phyloP scores from a whole-genome alignment of 1,140 invertebrate genomes.

The Megalopta genalis region DNA sequence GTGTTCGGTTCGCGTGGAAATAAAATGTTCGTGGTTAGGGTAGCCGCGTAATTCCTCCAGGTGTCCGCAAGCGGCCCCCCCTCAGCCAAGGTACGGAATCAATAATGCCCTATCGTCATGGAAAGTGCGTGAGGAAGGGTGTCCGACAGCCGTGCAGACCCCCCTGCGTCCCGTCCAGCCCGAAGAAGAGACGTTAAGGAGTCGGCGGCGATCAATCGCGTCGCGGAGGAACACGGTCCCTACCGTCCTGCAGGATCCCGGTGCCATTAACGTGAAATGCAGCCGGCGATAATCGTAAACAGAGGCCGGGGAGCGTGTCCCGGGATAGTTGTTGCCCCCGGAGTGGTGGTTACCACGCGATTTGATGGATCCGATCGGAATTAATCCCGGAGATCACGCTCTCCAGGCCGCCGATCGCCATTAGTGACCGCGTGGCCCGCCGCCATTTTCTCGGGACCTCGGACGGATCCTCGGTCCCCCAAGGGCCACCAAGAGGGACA shows the following conservation, averaged over 20 bases:
- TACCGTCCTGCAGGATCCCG: no score
- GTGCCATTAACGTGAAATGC: slow-evolving; percentile 16
- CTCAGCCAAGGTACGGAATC: not conserved
- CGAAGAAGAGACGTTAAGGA: not conserved
- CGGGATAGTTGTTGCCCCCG: slow-evolving; percentile 25
- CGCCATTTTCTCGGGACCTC: slow-evolving; percentile 7
- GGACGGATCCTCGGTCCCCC: no score
- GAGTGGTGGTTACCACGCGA: slow-evolving; percentile 54
- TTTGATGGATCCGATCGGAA: slow-evolving; percentile 42
- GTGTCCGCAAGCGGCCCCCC: not conserved
- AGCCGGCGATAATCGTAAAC: slow-evolving; percentile 35
- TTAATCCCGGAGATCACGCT: slow-evolving; percentile 23
- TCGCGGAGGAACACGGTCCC: no score
- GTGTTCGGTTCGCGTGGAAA: no score
- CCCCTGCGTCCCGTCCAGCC: not conserved
- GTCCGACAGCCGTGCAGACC: not conserved
- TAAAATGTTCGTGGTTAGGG: no score
- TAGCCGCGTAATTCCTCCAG: not conserved
- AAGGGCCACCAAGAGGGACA: not conserved
- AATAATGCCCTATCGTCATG: not conserved
- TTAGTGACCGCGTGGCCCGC: slow-evolving; percentile 32
- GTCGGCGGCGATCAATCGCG: not conserved
- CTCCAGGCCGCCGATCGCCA: not conserved
- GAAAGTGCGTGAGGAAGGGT: not conserved
- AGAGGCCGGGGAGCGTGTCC: slow-evolving; percentile 29